Percentiles rank a stretch among this genome's conserved stretches.
Conservation (phyloP, 2,113 vertebrate genomes). For the Monopterus albus region DNA sequence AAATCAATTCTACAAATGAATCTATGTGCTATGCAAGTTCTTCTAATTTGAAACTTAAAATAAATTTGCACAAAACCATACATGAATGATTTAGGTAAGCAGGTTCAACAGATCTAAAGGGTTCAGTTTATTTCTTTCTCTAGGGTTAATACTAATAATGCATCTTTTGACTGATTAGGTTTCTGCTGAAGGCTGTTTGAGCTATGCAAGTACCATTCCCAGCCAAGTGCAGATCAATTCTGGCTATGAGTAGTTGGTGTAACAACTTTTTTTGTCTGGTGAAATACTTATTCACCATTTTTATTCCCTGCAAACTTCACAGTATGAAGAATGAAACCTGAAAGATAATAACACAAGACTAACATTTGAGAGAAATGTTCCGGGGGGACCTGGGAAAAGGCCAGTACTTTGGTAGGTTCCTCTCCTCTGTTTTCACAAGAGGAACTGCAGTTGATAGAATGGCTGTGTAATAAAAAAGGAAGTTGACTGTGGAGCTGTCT, state of each 20-base stretch:
- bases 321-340: too few species aligned
- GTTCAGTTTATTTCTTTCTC: neutral
- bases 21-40: neutral
- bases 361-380: slow-evolving; percentile 30
- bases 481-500: slow-evolving; percentile 24
- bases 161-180: neutral
- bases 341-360: neutral
- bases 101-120: neutral
- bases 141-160: neutral
- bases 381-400: neutral
- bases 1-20: neutral
- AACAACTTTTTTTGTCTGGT: neutral
- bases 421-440: slow-evolving; percentile 39
- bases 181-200: neutral
- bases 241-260: neutral
- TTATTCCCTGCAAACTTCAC: too few species aligned
- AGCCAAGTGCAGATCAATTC: neutral
- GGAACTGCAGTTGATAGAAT: slow-evolving; percentile 33
- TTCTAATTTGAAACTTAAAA: neutral
- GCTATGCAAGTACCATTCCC: neutral
- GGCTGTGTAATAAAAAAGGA: slow-evolving; percentile 59
- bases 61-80: neutral
- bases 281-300: neutral
- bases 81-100: neutral
- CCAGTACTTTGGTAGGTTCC: slow-evolving; percentile 8